phyloP scores from a whole-genome alignment of 1,140 invertebrate species.

The Pemphigus obesinymphae region DNA sequence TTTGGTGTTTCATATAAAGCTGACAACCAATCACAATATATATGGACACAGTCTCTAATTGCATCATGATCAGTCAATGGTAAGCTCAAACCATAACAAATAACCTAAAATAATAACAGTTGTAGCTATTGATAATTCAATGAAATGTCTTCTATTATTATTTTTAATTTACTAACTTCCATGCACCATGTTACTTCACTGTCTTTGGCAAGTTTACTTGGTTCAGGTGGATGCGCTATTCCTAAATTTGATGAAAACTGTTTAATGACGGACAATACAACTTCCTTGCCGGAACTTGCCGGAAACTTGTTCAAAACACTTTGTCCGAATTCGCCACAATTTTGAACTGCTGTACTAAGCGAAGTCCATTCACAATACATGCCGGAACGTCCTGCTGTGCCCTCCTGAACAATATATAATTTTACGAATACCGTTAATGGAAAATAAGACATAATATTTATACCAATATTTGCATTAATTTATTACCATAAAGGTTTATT shows the following conservation, averaged over 20 bases:
- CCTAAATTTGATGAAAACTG: constrained; percentile 73
- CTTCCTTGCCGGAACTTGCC: constrained; percentile 68
- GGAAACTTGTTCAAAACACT: constrained; percentile 87
- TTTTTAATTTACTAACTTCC: constrained; percentile 57
- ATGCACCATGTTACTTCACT: constrained; percentile 87
- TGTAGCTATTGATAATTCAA: not conserved
- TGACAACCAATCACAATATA: constrained; percentile 95
- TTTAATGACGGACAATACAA: constrained; percentile 76
- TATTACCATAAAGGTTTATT: not conserved
- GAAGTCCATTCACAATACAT: constrained; percentile 87
- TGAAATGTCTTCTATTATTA: not conserved
- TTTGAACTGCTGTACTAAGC: constrained; percentile 63
- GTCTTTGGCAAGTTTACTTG: constrained; percentile 68
- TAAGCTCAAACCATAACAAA: constrained; percentile 86
- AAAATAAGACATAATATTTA: not conserved
- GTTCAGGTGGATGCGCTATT: constrained; percentile 69
- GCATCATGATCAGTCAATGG: constrained; percentile 87
- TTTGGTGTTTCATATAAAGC: constrained; percentile 77
- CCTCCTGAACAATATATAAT: constrained; percentile 7
- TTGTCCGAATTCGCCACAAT: constrained; percentile 60
- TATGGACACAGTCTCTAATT: constrained; percentile 90
- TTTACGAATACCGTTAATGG: not conserved
- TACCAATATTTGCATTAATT: not conserved
- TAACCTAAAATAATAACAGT: constrained; percentile 56
- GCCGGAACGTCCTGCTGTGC: constrained; percentile 12